Conservation (phyloP, 2,888 invertebrate genomes). For the Stenchaetothrips biformis region DNA sequence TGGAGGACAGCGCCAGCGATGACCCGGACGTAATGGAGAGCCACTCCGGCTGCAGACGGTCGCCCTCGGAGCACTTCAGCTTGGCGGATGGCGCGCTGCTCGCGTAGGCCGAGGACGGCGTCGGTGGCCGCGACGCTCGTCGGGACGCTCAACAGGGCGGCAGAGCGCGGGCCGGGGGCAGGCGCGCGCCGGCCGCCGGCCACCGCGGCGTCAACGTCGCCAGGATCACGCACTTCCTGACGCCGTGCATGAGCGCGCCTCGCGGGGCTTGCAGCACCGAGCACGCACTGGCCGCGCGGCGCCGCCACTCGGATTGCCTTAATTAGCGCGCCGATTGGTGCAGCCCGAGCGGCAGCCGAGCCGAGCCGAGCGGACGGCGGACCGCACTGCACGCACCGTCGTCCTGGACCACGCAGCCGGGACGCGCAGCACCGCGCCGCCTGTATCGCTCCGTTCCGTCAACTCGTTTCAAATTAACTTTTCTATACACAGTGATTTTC, state of each 20-base stretch:
- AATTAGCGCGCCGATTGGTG: too few relatives aligned
- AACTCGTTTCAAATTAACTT: slow-evolving; percentile 9
- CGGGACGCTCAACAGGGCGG: too few relatives aligned
- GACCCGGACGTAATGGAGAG: slow-evolving; percentile 4
- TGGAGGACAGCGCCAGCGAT: not conserved
- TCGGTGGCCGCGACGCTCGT: too few relatives aligned
- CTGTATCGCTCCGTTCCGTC: not conserved
- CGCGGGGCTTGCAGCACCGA: too few relatives aligned
- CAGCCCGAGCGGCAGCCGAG: too few relatives aligned
- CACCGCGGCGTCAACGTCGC: slow-evolving; percentile 2
- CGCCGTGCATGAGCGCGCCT: too few relatives aligned
- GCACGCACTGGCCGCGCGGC: not conserved
- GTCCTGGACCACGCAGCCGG: too few relatives aligned
- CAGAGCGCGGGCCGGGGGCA: slow-evolving; percentile 1
- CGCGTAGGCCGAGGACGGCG: not conserved
- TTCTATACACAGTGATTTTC: not conserved
- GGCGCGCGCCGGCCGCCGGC: slow-evolving; percentile 2
- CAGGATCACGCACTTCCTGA: not conserved
- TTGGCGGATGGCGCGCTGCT: not conserved
- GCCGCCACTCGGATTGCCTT: too few relatives aligned
- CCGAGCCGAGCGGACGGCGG: too few relatives aligned
- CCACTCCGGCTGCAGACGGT: slow-evolving; percentile 18
- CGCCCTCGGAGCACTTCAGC: slow-evolving; percentile 19
- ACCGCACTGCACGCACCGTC: too few relatives aligned
- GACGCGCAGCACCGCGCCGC: not conserved